Base-by-base conservation (phyloP, 2,797 vertebrate species). In the Steatocranus sp. region DNA sequence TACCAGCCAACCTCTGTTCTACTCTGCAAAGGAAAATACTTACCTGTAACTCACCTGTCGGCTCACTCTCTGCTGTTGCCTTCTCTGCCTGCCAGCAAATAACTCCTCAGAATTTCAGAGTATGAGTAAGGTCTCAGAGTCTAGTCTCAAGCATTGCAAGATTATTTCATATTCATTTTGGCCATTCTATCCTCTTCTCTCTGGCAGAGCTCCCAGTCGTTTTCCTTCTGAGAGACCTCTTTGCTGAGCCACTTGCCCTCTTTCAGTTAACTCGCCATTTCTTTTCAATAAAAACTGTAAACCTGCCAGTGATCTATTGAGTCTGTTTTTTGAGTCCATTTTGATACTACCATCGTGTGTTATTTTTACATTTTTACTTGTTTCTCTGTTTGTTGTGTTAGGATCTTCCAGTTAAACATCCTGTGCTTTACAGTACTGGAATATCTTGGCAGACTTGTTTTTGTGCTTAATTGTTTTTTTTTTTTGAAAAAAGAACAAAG, bases 381-480 rank as follows among this genome's bases (percentile, higher is more conserved):
- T 25, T 46, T 70, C 1, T 46, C 15, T 25, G 8, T 70, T 46
- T 70, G 38, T 27, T 70, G 9, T 20, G 23, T 11, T 48, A 46
- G 15, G 6, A 18, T 70, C 66, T 11, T 0, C 23, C 41, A 27
- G 6, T 48, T 4, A 46, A 70, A 46, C 66, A 70, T 46, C 1
- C 51, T 58, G n/a, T 36, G 48, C 30, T 3, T 27, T 75, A 32
- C 3, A 0, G 32, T 58, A 3, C 32, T 70, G 25, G 8, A 27
- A 15, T 53, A 49, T 53, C 54, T 81, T 20, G 32, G 85, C 82
- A 61, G 76, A 85, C 9, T 25, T 41, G 20, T 25, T 48, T 46
- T 30, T 48, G 41, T 73, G 25, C 2, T 68, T 14, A 0, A 15
- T n/a, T n/a, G n/a, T 20, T 20, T 23, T 27, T 17, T 25, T 2